Evolutionary conservation across 2,888 invertebrate genomes (phyloP).

Genomic region (Heteromyza rotundicornis): DNA sequence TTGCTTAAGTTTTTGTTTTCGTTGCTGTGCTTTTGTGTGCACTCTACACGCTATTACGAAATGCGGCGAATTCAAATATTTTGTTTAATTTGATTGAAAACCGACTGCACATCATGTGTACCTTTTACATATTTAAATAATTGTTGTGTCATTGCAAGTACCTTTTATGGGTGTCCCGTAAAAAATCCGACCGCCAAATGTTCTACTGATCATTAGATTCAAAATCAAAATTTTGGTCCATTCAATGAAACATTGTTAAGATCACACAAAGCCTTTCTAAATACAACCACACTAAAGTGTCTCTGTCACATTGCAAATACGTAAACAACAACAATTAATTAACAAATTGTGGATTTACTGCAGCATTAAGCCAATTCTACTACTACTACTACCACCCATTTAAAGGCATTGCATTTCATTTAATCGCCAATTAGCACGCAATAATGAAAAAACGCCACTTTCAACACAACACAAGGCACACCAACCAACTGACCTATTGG

Average conservation of each 20-base stretch:
- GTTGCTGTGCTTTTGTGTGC: neutral
- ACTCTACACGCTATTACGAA: too few species aligned
- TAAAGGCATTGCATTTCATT: neutral
- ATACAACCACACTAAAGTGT: too few species aligned
- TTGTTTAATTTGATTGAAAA: neutral
- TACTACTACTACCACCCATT: neutral
- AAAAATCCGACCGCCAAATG: too few species aligned
- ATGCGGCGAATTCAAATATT: neutral
- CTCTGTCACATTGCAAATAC: too few species aligned
- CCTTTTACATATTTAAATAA: neutral
- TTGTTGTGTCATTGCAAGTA: too few species aligned
- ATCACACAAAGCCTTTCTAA: too few species aligned
- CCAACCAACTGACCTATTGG: constrained; percentile 2
- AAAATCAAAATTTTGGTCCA: too few species aligned
- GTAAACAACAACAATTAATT: neutral
- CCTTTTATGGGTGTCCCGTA: too few species aligned
- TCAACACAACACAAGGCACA: neutral
- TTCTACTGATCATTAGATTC: too few species aligned
- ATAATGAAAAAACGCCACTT: neutral
- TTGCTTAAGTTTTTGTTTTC: neutral
- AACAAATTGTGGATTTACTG: neutral
- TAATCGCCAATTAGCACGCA: neutral
- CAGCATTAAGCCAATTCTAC: neutral
- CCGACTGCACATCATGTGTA: neutral
- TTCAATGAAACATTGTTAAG: too few species aligned